Evolutionary conservation across 1,140 invertebrate species (phyloP), one percentile per base, ranked within the genome.

Genomic region (Danaus plexippus): DNA sequence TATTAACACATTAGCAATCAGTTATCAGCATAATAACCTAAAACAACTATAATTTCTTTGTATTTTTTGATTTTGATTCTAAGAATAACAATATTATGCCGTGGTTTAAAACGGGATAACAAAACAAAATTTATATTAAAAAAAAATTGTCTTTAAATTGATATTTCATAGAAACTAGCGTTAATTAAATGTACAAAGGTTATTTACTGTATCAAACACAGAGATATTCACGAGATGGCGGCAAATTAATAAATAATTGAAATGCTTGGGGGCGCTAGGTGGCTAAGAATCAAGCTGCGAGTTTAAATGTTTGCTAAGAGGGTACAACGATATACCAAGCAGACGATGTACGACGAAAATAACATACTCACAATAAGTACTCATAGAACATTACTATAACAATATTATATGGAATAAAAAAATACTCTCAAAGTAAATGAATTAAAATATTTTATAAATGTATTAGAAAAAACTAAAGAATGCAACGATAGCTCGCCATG

Each of bases 231-330:
- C 60, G 55, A 68, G 52, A 62, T 57, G 58, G 63, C 60, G 55
- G 59, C 49, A 66, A 68, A 68, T 68, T 68, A 68, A 68, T 68
- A 68, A 68, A 68, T 68, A 68, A 68, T 68, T 68, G 63, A 63
- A 66, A 66, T 57, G 61, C 60, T 58, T 43, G 55, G 57, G 63
- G 58, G 58, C 49, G 63, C 60, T 49, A 15, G 60, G 49, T 62
- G 63, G 52, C 57, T 67, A 64, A 64, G 65, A 61, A 67, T 57
- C 57, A 59, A 52, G 58, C 54, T 50, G 51, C 60, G 54, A 57
- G 49, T 46, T 54, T 47, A 59, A 57, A 57, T 57, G 47, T 46
- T 52, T 43, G 13, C 43, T 43, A 51, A 22, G 55, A 44, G 32
- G 55, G 55, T 10, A 12, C 50, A 52, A 12, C n/a, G 32, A 43